Evolutionary conservation across 92 coral and sea anemone species (phyloP).

Genomic region (Nematostella vectensis): DNA sequence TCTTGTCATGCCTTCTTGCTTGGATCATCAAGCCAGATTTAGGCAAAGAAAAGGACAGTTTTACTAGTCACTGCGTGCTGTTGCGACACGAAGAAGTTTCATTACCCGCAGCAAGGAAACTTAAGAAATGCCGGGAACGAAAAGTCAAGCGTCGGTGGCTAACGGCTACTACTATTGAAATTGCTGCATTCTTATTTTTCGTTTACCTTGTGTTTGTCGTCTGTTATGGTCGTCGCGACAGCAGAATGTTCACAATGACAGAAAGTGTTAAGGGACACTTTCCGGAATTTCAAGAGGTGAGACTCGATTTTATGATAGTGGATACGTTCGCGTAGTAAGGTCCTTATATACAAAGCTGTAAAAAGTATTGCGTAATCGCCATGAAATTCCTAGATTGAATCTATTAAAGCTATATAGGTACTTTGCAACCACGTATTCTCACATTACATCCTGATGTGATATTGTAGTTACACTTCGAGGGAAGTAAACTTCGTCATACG

Average conservation of each 20-base stretch:
- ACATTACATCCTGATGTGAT: too few species aligned
- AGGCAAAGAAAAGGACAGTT: slow-evolving; percentile 38
- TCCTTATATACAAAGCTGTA: too few species aligned
- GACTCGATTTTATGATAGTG: too few species aligned
- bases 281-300: slow-evolving; percentile 51
- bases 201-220: slow-evolving; percentile 45
- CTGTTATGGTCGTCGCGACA: slow-evolving; percentile 54
- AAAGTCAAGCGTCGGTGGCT: slow-evolving; percentile 36
- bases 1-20: slow-evolving; percentile 57
- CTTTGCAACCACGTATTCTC: too few species aligned
- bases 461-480: too few species aligned
- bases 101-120: slow-evolving; percentile 36
- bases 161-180: slow-evolving; percentile 27
- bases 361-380: too few species aligned
- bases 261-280: slow-evolving; percentile 26
- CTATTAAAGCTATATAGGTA: too few species aligned
- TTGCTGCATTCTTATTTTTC: slow-evolving; percentile 28
- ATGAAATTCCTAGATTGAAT: too few species aligned
- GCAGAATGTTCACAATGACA: slow-evolving; percentile 33
- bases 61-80: slow-evolving; percentile 25
- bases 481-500: too few species aligned
- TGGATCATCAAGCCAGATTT: slow-evolving; percentile 51
- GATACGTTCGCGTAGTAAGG: too few species aligned
- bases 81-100: slow-evolving; percentile 27
- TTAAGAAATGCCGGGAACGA: slow-evolving; percentile 46